A percentile compares a stretch with the other conserved stretches of the same genome.
Evolutionary conservation across 2,888 invertebrate species (phyloP).

Genomic region (Leptopilina myrica): DNA sequence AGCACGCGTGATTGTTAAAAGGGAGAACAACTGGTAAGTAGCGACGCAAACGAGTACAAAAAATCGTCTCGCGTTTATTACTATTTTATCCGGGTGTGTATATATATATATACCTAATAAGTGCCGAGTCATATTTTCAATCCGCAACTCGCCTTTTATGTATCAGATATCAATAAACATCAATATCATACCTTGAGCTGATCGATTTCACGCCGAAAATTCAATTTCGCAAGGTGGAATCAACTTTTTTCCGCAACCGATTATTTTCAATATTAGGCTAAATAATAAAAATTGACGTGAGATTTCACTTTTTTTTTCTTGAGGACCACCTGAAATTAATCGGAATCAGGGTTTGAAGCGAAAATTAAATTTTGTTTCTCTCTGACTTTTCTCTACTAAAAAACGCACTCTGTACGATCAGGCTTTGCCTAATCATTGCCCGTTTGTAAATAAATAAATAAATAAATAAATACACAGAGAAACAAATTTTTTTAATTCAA

Average conservation of each 20-base stretch:
- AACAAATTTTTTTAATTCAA: too few species aligned
- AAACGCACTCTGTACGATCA: too few species aligned
- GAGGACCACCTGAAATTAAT: background rate
- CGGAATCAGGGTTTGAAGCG: too few species aligned
- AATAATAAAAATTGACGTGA: background rate
- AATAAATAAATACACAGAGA: too few species aligned
- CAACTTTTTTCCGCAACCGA: background rate
- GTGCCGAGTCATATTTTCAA: conserved; percentile 53
- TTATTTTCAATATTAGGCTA: background rate
- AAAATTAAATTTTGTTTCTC: too few species aligned
- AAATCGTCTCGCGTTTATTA: conserved; percentile 41
- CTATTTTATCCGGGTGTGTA: conserved; percentile 24
- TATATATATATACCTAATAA: conserved; percentile 30
- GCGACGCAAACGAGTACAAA: conserved; percentile 47
- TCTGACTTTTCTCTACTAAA: too few species aligned
- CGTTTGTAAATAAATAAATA: too few species aligned
- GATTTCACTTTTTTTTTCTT: background rate
- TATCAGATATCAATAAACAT: background rate
- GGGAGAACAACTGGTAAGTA: background rate
- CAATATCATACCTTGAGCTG: conserved; percentile 5
- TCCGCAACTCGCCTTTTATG: background rate
- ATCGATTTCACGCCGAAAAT: conserved; percentile 32
- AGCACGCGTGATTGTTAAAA: conserved; percentile 46
- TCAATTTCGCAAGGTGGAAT: background rate
- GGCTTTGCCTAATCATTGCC: too few species aligned